Conservation (phyloP, 2,113 vertebrate species). For the Toxotes jaculatrix region DNA sequence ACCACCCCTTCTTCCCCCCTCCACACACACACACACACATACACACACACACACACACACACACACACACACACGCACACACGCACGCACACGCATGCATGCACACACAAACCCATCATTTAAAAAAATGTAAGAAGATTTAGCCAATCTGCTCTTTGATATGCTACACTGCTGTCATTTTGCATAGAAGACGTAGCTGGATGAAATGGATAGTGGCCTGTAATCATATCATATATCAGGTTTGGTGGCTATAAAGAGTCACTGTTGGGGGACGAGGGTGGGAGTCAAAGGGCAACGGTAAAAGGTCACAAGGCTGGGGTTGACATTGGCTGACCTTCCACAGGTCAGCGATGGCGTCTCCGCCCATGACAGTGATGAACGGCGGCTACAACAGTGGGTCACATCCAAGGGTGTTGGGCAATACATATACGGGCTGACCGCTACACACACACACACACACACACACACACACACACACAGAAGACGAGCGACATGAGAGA, state of each 20-base stretch:
- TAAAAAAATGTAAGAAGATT: constrained; percentile 14
- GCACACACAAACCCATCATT: background rate
- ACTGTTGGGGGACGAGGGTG: constrained; percentile 30
- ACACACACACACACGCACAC: background rate
- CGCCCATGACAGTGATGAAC: constrained; percentile 83
- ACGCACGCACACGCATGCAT: background rate
- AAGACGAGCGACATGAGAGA: background rate
- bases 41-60: constrained; percentile 1
- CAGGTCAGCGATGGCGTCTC: constrained; percentile 75
- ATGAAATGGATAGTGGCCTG: constrained; percentile 45
- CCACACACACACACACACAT: background rate
- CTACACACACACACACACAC: constrained; percentile 9
- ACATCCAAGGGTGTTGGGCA: constrained; percentile 47
- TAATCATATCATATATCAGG: constrained; percentile 59
- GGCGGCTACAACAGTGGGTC: constrained; percentile 55
- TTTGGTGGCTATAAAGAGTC: constrained; percentile 44
- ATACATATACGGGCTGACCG: constrained; percentile 45
- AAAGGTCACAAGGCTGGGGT: constrained; percentile 73
- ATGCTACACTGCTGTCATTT: background rate
- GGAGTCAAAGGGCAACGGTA: constrained; percentile 51
- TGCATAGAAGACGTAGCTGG: background rate
- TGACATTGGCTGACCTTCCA: constrained; percentile 81
- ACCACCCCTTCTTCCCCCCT: background rate
- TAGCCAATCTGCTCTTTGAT: background rate
- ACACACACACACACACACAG: background rate